Percentiles rank a stretch among this genome's conserved stretches.
Evolutionary conservation across 2,113 vertebrate species (phyloP).

Genomic region (Colistium nudipinnis): DNA sequence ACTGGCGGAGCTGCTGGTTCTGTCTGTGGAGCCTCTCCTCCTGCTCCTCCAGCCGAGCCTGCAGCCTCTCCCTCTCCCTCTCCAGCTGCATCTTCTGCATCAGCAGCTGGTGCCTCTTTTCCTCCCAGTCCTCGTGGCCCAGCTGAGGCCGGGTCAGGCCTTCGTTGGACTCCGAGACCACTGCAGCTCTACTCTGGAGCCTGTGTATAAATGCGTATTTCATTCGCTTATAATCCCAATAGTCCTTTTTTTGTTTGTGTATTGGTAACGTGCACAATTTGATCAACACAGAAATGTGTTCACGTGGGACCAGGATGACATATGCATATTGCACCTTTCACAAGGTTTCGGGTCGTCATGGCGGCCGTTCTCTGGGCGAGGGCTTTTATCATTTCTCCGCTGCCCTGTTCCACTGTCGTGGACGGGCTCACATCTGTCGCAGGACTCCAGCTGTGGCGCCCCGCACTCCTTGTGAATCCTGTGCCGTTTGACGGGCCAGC

Average conservation of each 20-base stretch:
- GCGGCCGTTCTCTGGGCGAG: neutral
- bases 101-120: constrained; percentile 86
- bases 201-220: constrained; percentile 19
- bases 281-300: neutral
- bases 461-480: constrained; percentile 36
- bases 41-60: constrained; percentile 87
- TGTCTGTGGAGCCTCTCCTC: constrained; percentile 88
- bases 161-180: constrained; percentile 20
- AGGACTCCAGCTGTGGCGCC: constrained; percentile 35
- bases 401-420: constrained; percentile 30
- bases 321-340: constrained; percentile 44
- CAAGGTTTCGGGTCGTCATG: constrained; percentile 7
- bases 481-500: constrained; percentile 17
- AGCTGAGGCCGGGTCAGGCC: constrained; percentile 50
- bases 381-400: constrained; percentile 2
- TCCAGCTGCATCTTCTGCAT: constrained; percentile 95
- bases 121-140: constrained; percentile 83
- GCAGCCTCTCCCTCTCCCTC: constrained; percentile 89
- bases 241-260: neutral
- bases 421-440: constrained; percentile 17
- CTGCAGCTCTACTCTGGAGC: neutral
- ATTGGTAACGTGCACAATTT: neutral
- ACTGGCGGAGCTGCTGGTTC: constrained; percentile 86
- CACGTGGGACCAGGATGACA: neutral
- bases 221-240: neutral